Conservation (phyloP, 2,113 vertebrate species). For the Burhinus oedicnemus region DNA sequence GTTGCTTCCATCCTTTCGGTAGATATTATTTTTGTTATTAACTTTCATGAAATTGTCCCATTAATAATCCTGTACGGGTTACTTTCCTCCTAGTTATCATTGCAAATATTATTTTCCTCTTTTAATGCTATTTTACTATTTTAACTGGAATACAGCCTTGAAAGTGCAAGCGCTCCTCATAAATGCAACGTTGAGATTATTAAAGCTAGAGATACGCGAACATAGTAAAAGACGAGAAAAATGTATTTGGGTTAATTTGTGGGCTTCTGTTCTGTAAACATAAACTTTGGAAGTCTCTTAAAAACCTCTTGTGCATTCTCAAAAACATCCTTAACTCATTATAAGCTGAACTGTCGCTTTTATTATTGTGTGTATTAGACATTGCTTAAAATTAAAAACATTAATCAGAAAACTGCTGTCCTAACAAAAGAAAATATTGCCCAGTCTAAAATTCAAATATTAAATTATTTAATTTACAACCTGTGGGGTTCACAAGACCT, state of each 20-base stretch:
- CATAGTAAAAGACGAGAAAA: conserved; percentile 55
- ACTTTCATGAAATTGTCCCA: not conserved
- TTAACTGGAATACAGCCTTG: conserved; percentile 13
- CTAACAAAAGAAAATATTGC: conserved; percentile 75
- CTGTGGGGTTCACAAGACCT: not conserved
- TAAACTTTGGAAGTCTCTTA: conserved; percentile 60
- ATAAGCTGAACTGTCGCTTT: conserved; percentile 78
- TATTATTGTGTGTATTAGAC: conserved; percentile 81
- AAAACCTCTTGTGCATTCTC: conserved; percentile 73
- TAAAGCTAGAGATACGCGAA: conserved; percentile 29
- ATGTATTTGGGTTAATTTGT: conserved; percentile 70
- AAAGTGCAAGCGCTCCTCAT: not conserved
- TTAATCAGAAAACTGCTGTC: conserved; percentile 81
- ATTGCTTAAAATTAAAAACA: conserved; percentile 84
- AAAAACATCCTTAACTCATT: conserved; percentile 75
- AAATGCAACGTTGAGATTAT: conserved; percentile 8
- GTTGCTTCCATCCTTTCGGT: not conserved
- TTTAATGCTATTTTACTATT: not conserved
- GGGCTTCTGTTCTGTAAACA: conserved; percentile 67
- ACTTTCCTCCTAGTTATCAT: not conserved
- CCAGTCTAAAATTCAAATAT: conserved; percentile 78
- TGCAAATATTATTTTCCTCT: conserved; percentile 7
- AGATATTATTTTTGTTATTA: not conserved
- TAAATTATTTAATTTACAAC: conserved; percentile 73
- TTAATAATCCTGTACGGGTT: not conserved